A percentile compares a stretch with the other conserved stretches of the same genome.
Evolutionary conservation across 2,113 vertebrate genomes (phyloP).

Genomic region (Camarhynchus parvulus): DNA sequence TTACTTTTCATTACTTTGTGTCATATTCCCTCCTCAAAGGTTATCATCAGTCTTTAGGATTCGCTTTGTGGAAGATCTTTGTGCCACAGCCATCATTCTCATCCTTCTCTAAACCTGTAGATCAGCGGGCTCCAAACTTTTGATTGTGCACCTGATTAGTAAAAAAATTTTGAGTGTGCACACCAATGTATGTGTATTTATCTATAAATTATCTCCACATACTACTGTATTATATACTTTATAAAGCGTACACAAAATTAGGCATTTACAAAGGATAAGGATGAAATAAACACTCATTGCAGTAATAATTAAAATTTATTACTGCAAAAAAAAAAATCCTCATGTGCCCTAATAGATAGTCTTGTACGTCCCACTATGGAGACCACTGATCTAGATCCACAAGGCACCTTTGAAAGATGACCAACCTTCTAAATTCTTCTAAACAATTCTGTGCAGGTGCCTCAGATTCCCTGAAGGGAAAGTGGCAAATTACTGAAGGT

Average conservation of each 20-base stretch:
- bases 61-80: neutral
- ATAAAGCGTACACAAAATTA: neutral
- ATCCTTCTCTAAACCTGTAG: neutral
- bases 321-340: neutral
- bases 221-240: neutral
- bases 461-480: neutral
- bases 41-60: neutral
- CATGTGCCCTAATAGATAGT: neutral
- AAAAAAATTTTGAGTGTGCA: neutral
- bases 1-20: neutral
- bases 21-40: neutral
- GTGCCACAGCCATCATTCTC: neutral
- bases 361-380: neutral
- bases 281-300: neutral
- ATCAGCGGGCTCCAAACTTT: neutral
- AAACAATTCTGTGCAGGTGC: neutral
- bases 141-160: neutral
- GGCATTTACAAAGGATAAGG: neutral
- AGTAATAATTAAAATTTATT: neutral
- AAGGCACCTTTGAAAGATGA: neutral
- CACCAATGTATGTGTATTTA: neutral
- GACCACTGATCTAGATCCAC: neutral
- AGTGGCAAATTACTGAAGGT: neutral
- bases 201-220: neutral
- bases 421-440: neutral